Evolutionary conservation across 2,797 vertebrate species (phyloP).

Genomic region (Trachops cirrhosus): DNA sequence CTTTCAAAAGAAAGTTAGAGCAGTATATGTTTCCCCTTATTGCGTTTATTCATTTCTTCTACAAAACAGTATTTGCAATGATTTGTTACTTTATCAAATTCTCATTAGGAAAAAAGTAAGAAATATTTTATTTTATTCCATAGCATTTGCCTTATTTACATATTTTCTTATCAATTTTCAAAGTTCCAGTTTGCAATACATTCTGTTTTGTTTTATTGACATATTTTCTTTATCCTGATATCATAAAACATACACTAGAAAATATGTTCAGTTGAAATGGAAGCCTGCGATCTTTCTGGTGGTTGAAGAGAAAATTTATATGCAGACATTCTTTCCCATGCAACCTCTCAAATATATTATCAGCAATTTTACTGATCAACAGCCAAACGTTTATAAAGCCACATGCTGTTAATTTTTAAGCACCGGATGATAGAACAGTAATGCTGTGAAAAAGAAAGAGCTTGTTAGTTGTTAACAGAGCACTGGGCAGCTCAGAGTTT

Average conservation of each 20-base stretch:
- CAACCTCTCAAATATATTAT: constrained; percentile 71
- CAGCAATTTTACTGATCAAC: constrained; percentile 56
- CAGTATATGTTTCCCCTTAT: background rate
- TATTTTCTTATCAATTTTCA: constrained; percentile 27
- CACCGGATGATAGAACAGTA: background rate
- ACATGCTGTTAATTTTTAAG: constrained; percentile 39
- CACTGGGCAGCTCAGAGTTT: background rate
- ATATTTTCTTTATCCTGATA: constrained; percentile 60
- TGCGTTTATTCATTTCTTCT: background rate
- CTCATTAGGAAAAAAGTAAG: background rate
- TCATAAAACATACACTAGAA: constrained; percentile 48
- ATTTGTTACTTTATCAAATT: background rate
- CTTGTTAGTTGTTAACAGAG: constrained; percentile 63
- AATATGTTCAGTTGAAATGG: constrained; percentile 62
- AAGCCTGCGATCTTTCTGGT: constrained; percentile 41
- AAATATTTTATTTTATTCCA: background rate
- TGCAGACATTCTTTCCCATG: constrained; percentile 48
- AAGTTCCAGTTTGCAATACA: constrained; percentile 45
- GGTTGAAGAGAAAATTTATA: constrained; percentile 74
- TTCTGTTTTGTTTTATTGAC: constrained; percentile 43
- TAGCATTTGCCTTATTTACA: background rate
- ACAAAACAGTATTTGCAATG: background rate
- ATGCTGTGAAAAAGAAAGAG: constrained; percentile 64
- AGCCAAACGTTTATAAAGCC: constrained; percentile 51
- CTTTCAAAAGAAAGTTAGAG: constrained; percentile 5